Evolutionary conservation across 2,113 vertebrate species (phyloP).

Genomic region (Ginglymostoma cirratum): DNA sequence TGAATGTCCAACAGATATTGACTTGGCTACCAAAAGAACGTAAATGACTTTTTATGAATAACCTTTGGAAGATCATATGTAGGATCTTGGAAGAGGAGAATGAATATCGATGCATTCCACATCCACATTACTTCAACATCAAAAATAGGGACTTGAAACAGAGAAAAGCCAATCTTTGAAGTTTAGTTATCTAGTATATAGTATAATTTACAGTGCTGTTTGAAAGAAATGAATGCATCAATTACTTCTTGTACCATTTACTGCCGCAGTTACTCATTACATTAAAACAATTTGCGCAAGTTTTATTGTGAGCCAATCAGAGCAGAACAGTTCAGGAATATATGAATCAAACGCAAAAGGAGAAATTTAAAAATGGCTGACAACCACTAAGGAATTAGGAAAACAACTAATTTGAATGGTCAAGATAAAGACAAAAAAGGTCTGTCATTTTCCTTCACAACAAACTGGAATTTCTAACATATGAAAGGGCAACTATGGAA

Average conservation of each 20-base stretch:
- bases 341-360: neutral
- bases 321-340: neutral
- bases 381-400: neutral
- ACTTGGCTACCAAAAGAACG: neutral
- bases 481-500: neutral
- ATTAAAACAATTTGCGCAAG: neutral
- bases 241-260: neutral
- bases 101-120: neutral
- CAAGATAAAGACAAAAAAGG: neutral
- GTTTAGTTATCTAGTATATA: neutral
- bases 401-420: neutral
- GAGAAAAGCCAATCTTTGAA: neutral
- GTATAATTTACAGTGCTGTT: neutral
- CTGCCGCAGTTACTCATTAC: neutral
- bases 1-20: neutral
- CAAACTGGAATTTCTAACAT: neutral
- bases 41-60: neutral
- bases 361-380: neutral
- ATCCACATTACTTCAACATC: neutral
- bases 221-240: neutral
- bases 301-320: neutral
- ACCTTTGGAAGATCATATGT: neutral
- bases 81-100: neutral
- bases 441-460: neutral
- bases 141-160: neutral